phyloP scores from a whole-genome alignment of 2,797 vertebrate genomes.

The Moxostoma hubbsi region DNA sequence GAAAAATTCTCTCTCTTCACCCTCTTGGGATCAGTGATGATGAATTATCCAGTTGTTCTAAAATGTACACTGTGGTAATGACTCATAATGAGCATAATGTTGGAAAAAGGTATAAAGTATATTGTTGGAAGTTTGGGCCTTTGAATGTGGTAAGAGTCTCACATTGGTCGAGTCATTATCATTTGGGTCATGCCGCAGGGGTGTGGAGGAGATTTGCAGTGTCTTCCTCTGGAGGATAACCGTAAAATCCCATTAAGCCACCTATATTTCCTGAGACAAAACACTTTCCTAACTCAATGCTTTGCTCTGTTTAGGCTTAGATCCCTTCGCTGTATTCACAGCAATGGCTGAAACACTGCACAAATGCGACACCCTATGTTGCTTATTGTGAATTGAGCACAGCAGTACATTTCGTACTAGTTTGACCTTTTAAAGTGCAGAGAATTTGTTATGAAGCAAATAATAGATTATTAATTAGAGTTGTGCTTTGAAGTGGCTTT shows the following conservation, averaged over 20 bases:
- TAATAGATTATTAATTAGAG: constrained; percentile 14
- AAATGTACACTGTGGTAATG: constrained; percentile 24
- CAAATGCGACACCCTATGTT: constrained; percentile 7
- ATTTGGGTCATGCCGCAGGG: constrained; percentile 64
- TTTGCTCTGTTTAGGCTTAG: constrained; percentile 55
- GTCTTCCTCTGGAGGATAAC: constrained; percentile 70
- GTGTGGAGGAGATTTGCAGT: constrained; percentile 69
- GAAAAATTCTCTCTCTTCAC: constrained; percentile 13
- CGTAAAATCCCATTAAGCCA: constrained; percentile 74
- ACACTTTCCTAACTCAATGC: constrained; percentile 67
- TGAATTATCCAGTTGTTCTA: constrained; percentile 27
- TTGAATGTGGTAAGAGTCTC: constrained; percentile 54
- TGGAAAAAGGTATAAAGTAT: constrained; percentile 16
- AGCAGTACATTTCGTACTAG: neutral
- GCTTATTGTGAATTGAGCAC: neutral
- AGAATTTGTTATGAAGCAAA: neutral
- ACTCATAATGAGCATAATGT: constrained; percentile 24
- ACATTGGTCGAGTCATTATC: constrained; percentile 64
- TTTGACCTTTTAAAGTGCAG: no score
- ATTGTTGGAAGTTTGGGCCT: constrained; percentile 33
- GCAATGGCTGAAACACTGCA: neutral
- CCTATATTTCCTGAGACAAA: constrained; percentile 74
- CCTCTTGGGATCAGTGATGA: constrained; percentile 30
- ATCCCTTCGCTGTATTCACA: constrained; percentile 22
- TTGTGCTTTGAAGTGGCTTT: neutral